phyloP scores from a whole-genome alignment of 2,113 vertebrate genomes.

The Pterophyllum scalare region DNA sequence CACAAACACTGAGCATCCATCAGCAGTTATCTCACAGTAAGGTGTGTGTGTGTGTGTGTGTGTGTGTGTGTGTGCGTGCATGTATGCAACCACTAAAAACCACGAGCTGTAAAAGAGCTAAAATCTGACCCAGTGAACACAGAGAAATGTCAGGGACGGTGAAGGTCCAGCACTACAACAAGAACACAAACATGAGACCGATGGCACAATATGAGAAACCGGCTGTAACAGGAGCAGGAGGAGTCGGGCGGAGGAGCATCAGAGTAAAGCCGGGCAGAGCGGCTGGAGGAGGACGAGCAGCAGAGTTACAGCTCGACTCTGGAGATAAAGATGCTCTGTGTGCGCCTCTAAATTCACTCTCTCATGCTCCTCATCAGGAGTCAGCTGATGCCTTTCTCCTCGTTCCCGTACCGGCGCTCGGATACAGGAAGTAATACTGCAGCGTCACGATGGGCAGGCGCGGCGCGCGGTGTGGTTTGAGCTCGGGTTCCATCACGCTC shows the following conservation, averaged over 20 bases:
- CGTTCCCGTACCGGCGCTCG: not conserved
- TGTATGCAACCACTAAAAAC: too few species aligned
- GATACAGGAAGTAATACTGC: slow-evolving; percentile 53
- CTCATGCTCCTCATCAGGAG: not conserved
- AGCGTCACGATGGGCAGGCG: not conserved
- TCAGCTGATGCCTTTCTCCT: slow-evolving; percentile 52
- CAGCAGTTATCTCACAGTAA: not conserved
- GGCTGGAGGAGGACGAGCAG: not conserved
- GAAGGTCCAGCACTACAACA: not conserved
- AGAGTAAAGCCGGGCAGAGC: not conserved
- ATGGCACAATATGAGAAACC: too few species aligned
- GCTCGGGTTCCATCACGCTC: not conserved
- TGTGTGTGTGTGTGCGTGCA: too few species aligned
- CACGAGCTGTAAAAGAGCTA: too few species aligned
- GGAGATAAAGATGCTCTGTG: not conserved
- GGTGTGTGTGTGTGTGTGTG: too few species aligned
- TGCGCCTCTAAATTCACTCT: not conserved
- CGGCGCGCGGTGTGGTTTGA: too few species aligned
- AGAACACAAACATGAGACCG: too few species aligned
- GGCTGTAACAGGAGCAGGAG: too few species aligned
- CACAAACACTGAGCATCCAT: not conserved
- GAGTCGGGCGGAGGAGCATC: too few species aligned
- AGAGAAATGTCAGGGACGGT: too few species aligned
- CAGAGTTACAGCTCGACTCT: not conserved
- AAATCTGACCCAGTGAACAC: too few species aligned